phyloP scores from a whole-genome alignment of 2,113 vertebrate species.

The Apteryx owenii region DNA sequence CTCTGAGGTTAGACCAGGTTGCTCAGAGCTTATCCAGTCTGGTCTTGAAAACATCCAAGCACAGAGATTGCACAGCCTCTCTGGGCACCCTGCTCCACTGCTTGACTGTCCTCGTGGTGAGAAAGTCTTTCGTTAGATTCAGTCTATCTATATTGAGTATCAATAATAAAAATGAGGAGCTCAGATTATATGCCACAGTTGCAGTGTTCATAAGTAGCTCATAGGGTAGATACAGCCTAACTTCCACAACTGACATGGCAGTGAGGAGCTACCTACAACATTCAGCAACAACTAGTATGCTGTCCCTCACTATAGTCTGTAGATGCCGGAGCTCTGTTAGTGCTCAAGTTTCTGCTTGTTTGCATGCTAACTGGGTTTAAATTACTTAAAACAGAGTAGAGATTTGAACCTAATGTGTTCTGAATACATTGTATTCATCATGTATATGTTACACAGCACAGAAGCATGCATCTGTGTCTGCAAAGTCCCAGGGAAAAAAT shows the following conservation, averaged over 20 bases:
- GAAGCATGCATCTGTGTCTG: too few relatives aligned
- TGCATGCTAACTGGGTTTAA: too few relatives aligned
- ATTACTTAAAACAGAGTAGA: too few relatives aligned
- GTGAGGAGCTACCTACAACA: neutral
- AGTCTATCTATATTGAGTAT: neutral
- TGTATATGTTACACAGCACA: too few relatives aligned
- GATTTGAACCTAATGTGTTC: too few relatives aligned
- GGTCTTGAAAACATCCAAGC: neutral
- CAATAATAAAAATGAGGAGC: neutral
- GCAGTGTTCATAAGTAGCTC: neutral
- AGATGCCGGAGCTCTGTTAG: neutral
- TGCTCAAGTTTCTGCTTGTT: neutral
- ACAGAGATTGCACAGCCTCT: neutral
- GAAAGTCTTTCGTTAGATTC: neutral
- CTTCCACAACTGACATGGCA: neutral
- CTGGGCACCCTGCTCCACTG: neutral
- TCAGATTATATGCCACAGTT: neutral
- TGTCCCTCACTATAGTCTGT: neutral
- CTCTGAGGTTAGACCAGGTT: neutral
- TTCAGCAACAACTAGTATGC: neutral
- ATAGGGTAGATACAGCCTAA: neutral
- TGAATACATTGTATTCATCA: too few relatives aligned
- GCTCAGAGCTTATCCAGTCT: neutral
- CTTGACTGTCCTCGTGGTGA: neutral
- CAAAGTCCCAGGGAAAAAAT: too few relatives aligned